Conservation (phyloP, 1,140 invertebrate species). For the Cyclina sinensis region DNA sequence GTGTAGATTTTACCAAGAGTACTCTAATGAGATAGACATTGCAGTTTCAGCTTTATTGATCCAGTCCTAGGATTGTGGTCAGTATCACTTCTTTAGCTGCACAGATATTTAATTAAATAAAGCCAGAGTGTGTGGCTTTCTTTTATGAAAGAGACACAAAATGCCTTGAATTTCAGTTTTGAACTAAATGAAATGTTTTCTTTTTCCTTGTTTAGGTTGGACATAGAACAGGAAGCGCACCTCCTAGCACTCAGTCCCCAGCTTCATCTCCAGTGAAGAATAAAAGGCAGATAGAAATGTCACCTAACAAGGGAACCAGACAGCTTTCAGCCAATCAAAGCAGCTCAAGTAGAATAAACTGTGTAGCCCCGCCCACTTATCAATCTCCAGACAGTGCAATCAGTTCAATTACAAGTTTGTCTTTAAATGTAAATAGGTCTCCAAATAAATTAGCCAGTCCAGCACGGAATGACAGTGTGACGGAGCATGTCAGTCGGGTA, state of each 20-base stretch:
- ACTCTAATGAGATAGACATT: too few relatives aligned
- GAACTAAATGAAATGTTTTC: too few relatives aligned
- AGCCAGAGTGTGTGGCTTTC: too few relatives aligned
- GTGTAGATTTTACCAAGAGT: too few relatives aligned
- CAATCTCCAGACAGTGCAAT: conserved; percentile 60
- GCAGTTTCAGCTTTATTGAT: too few relatives aligned
- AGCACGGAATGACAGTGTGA: not conserved
- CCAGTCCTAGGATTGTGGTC: too few relatives aligned
- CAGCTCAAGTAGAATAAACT: not conserved
- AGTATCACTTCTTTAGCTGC: too few relatives aligned
- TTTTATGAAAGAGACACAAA: too few relatives aligned
- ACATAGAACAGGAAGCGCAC: not conserved
- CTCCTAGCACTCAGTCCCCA: conserved; percentile 10
- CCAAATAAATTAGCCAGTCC: conserved; percentile 1
- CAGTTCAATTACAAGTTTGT: conserved; percentile 46
- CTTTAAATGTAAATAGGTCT: conserved; percentile 42
- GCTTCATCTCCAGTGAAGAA: conserved; percentile 35
- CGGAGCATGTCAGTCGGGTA: conserved; percentile 12
- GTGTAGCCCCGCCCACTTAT: conserved; percentile 5
- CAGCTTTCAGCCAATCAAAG: conserved; percentile 13
- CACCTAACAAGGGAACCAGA: conserved; percentile 34
- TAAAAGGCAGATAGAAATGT: conserved; percentile 21
- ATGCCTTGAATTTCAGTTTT: too few relatives aligned
- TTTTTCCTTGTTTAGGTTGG: not conserved
- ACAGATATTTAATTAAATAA: too few relatives aligned